Base-by-base conservation (phyloP, 2,888 invertebrate genomes). In the Limnephilus auricula region DNA sequence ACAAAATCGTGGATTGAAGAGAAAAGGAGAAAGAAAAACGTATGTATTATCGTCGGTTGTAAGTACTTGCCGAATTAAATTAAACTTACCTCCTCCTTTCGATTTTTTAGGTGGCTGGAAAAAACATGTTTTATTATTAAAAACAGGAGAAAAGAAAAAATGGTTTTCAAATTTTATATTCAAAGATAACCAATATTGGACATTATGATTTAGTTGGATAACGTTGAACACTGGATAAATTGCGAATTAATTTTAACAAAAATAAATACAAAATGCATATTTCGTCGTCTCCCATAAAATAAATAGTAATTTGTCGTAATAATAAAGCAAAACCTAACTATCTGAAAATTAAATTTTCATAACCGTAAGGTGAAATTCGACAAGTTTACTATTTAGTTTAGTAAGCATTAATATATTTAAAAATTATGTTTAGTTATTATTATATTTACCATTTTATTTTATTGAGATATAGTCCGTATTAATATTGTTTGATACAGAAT, bases 41-140 rank as follows among this genome's bases (percentile, higher is more conserved):
- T 45, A 9, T 18, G 0, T 65, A 13, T 25, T 25, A 2, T 65
- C 9, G 1, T 25, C 6, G 25, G 9, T 25, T 25, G 9, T 25
- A n/a, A 65, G 25, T 25, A 25, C 10, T 25, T 65, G 25, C 6
- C n/a, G 25, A 65, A 65, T n/a, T 65, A 34, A 82, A 89, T 79
- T 5, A 37, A n/a, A 89, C 86, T 89, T 89, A 92, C 92, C 85
- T 32, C 93, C 92, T 78, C 92, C 92, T 78, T 93, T 93, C 25
- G 92, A 91, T 89, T 93, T 93, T 87, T 93, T 93, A 13, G 93
- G 93, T 30, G 93, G 93, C 93, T 93, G 90, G 34, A 92, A 93
- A 79, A 45, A 45, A 85, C 32, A 65, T n/a, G 10, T 25, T 65
- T 25, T 65, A 25, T 65, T 65, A 5, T 65, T 65, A 2, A 65